Base-by-base conservation (phyloP, 2,113 vertebrate genomes). In the Ochotona curzoniae region DNA sequence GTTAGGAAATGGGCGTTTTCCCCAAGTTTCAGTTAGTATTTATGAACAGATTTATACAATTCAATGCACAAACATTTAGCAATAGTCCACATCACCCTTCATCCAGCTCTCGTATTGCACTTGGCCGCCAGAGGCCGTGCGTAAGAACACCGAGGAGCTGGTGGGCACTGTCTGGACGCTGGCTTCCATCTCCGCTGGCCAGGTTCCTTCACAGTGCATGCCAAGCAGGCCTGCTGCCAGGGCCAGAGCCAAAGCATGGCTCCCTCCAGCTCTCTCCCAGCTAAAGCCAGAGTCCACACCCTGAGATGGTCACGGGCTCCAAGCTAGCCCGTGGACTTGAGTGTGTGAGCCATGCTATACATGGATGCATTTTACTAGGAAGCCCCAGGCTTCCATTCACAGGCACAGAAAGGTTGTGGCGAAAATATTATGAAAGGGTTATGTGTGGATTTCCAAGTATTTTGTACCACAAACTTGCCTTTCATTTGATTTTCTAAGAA, bases 171-270 rank as follows among this genome's bases (percentile, higher is more conserved):
- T 61, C 32, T 3, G 20, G 11, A 14, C 0, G 13, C 51, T 44
- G 28, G 51, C 49, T 49, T 49, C 21, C 15, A 2, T 54, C 15
- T 4, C n/a, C 61, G 28, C 70, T 86, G 66, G 17, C 10, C 51
- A 23, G 32, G 47, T 15, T 79, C 17, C 25, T 75, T 23, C 30
- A 18, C 20, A n/a, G 12, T 35, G n/a, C 5, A 60, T 80, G 51
- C 2, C 0, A 1, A 51, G 0, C 26, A 12, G 26, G 30, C 28
- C 74, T 23, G 17, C 51, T 28, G 30, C 12, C 38, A 35, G 18
- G 17, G 69, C 15, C 17, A 75, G 51, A 2, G 7, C 23, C 82
- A 88, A 73, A 49, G 63, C 57, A 75, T 5, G 61, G 18, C n/a
- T 51, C 82, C 73, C 23, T 35, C 7, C n/a, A 81, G 49, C 13